A percentile compares a stretch with the other conserved stretches of the same genome.
Evolutionary conservation across 2,113 vertebrate species (phyloP).

Genomic region (Myocastor coypus): DNA sequence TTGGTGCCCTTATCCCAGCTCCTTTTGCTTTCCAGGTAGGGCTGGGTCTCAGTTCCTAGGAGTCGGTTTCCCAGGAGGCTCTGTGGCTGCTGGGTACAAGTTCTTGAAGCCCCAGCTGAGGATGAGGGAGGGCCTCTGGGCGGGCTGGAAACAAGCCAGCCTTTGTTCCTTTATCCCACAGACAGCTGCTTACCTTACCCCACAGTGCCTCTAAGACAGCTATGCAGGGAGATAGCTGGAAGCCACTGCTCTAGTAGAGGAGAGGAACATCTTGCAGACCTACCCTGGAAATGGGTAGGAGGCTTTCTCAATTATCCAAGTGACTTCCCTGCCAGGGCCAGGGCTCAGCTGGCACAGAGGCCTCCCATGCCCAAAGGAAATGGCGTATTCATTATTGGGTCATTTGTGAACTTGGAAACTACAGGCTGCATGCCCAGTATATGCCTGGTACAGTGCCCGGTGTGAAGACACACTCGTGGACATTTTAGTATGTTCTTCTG

Average conservation of each 20-base stretch:
- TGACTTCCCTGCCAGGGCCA: not conserved
- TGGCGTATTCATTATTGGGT: not conserved
- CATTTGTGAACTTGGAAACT: not conserved
- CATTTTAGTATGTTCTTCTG: not conserved
- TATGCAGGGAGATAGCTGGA: not conserved
- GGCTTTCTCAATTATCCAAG: not conserved
- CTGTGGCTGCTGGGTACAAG: rapidly evolving
- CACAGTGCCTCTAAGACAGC: not conserved
- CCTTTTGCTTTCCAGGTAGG: not conserved
- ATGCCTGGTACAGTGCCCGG: not conserved
- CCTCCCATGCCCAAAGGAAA: not conserved
- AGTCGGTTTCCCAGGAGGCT: not conserved
- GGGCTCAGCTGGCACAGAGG: not conserved
- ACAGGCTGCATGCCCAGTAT: not conserved
- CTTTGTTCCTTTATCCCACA: not conserved
- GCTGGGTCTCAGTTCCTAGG: not conserved
- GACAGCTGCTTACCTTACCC: slow-evolving; percentile 17
- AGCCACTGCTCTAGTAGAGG: not conserved
- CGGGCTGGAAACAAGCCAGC: slow-evolving; percentile 3
- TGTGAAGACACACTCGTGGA: not conserved
- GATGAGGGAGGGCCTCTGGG: not conserved
- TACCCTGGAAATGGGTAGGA: not conserved
- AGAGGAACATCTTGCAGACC: not conserved
- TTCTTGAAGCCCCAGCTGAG: not conserved
- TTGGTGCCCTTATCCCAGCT: not conserved